Base-by-base conservation (phyloP, 2,113 vertebrate species). In the Sebastes fasciatus region DNA sequence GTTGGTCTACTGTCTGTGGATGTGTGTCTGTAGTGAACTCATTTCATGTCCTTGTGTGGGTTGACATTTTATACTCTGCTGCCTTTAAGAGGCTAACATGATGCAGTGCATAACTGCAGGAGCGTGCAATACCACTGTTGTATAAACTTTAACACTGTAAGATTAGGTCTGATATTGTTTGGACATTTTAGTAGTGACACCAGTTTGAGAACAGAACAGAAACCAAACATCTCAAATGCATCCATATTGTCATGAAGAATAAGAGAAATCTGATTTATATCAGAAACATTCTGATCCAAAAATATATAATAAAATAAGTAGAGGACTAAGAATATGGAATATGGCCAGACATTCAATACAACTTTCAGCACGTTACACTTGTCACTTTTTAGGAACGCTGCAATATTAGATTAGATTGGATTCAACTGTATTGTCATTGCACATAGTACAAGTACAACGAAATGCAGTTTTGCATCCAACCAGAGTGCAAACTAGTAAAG, bases 1-100 rank as follows among this genome's bases (percentile, higher is more conserved):
- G 94, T 91, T 10, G 34, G 86, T 84, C 5, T 26, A 23, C 26
- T n/a, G 57, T 65, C 21, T 67, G 61, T 52, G n/a, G 3, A 1
- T 57, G 26, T 76, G 16, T 60, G 45, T 49, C 45, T 48, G 12
- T 23, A 10, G 14, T 42, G 40, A 71, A 17, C 3, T 4, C 19
- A 49, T 42, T 43, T 69, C 43, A 58, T 26, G 26, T 55, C 7
- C 3, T 74, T 9, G 0, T 46, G 51, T 54, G 48, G 66, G 45
- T 71, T 68, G 55, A 82, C 21, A 69, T 66, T 68, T 84, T 65
- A 3, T 79, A 8, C 16, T 17, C 12, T 0, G 14, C n/a, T 23
- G 34, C 12, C 1, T 78, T 14, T 21, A 17, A 2, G 21, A 73
- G 21, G 45, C 12, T 10, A 43, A 51, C 26, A 26, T n/a, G n/a